phyloP scores from a whole-genome alignment of 2,888 invertebrate genomes.

The Acanthosepion pharaonis region DNA sequence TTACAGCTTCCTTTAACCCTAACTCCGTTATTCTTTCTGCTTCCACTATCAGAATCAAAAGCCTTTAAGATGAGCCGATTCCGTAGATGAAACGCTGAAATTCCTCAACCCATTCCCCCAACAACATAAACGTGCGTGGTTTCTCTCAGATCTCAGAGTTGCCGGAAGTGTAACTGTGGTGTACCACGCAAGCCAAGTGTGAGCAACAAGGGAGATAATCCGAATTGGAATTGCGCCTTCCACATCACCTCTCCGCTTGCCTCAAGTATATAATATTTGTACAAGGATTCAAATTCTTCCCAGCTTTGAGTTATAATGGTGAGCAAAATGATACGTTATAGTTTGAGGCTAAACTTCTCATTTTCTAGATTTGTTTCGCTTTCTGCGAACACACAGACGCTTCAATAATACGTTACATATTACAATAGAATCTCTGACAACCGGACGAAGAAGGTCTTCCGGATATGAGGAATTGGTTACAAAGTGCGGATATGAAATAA shows the following conservation, averaged over 20 bases:
- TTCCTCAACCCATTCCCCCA: background rate
- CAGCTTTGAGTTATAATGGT: background rate
- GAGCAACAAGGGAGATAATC: background rate
- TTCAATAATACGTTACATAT: background rate
- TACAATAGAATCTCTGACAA: too few species aligned
- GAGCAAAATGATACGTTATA: background rate
- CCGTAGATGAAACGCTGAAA: background rate
- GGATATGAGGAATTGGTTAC: too few species aligned
- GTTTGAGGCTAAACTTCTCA: background rate
- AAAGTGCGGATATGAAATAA: too few species aligned
- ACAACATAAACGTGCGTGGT: background rate
- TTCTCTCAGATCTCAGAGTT: background rate
- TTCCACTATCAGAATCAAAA: background rate
- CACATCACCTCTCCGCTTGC: background rate
- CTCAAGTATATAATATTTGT: background rate
- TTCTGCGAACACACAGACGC: background rate
- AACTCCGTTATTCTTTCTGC: background rate
- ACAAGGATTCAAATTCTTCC: background rate
- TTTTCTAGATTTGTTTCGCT: background rate
- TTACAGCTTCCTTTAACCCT: background rate
- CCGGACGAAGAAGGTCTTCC: too few species aligned
- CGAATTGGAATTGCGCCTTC: background rate
- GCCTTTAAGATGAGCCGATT: background rate
- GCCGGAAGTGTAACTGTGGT: background rate
- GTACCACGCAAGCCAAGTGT: background rate